phyloP scores from a whole-genome alignment of 1,140 invertebrate genomes.

The Ips typographus region DNA sequence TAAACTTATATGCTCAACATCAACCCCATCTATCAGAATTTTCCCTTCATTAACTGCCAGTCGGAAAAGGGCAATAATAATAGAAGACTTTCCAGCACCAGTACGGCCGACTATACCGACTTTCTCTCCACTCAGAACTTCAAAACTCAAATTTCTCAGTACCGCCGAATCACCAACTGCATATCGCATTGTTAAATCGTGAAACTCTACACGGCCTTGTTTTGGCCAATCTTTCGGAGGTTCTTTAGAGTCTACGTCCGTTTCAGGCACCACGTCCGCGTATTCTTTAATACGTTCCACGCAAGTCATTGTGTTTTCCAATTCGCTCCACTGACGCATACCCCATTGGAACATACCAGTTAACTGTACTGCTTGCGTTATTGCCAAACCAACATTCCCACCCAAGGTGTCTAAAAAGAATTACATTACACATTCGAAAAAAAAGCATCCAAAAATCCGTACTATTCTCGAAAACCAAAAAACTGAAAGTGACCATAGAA shows the following conservation, averaged over 20 bases:
- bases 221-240: slow-evolving; percentile 52
- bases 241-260: slow-evolving; percentile 45
- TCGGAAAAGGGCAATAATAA: slow-evolving; percentile 72
- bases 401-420: slow-evolving; percentile 50
- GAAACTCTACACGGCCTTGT: slow-evolving; percentile 37
- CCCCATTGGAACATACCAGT: slow-evolving; percentile 72
- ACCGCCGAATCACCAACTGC: slow-evolving; percentile 64
- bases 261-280: slow-evolving; percentile 40
- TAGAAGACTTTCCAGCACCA: slow-evolving; percentile 74
- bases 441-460: slow-evolving; percentile 21
- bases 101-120: slow-evolving; percentile 48
- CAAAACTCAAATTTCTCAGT: slow-evolving; percentile 64
- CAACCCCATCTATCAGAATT: slow-evolving; percentile 72
- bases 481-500: slow-evolving; percentile 59
- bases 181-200: slow-evolving; percentile 68
- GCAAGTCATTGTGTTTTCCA: slow-evolving; percentile 69
- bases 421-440: neutral
- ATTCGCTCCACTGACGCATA: slow-evolving; percentile 70
- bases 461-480: slow-evolving; percentile 54
- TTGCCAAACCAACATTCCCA: slow-evolving; percentile 60
- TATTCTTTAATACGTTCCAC: slow-evolving; percentile 61
- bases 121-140: slow-evolving; percentile 65
- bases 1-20: slow-evolving; percentile 65
- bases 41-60: slow-evolving; percentile 67
- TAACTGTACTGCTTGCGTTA: slow-evolving; percentile 57